Base-by-base conservation (phyloP, 30 jellyfish, hydroid and myxozoan genomes). In the Aurelia coerulea region DNA sequence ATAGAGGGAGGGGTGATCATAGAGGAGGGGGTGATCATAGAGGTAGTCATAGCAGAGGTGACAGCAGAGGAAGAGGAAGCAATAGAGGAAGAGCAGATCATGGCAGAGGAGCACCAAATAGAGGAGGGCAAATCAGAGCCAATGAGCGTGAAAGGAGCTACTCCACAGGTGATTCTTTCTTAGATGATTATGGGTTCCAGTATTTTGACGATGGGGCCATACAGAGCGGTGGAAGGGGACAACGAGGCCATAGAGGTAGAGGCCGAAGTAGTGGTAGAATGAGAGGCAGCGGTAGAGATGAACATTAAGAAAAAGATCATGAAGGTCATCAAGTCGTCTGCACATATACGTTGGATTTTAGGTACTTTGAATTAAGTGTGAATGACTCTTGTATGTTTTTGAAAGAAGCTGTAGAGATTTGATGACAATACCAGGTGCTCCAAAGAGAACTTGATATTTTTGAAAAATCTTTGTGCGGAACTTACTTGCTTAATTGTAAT, bases 171-270 rank as follows among this genome's bases (percentile, higher is more conserved):
- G 56, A 46, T 46, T 4, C 14, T 46, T 46, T 46, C 56, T 46
- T 46, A 46, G 56, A 46, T 6, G 56, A 46, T 46, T 46, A 46
- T 46, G 56, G 56, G 15, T 46, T 46, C 56, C 56, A 46, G 56
- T 9, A 4, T 11, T 10, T 41, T 0, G 54, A 68, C 17, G n/a
- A 16, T 53, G 85, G 72, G 4, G 17, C 51, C 8, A 10, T 56
- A 12, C 72, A 68, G 3, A 42, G 64, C 15, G 32, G 81, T 41
- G 65, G 65, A 14, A 34, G 81, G 12, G 35, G 81, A 14, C 23
- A 50, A 23, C 32, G 65, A 12, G 65, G 81, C 34, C 72, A 39
- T 74, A 46, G 70, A 49, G 53, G 71, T 41, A 46, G 85, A 39
- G 72, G 85, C 7, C 52, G 64, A 10, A 16, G 54, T 29, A 50